Percentiles rank a stretch among this genome's conserved stretches.
phyloP scores from a whole-genome alignment of 2,797 vertebrate species.

The Crenuchus spilurus region DNA sequence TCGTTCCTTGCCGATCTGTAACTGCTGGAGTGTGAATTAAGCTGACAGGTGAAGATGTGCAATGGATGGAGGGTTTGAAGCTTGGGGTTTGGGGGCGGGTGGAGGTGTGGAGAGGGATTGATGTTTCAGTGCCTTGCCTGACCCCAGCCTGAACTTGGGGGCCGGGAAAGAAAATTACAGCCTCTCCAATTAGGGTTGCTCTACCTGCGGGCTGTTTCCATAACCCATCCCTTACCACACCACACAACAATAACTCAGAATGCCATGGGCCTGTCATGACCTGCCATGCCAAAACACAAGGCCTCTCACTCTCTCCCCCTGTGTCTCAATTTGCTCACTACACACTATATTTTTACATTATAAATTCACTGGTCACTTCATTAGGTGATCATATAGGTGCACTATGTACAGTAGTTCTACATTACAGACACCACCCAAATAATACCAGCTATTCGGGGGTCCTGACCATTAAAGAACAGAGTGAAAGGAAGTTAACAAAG shows the following conservation, averaged over 20 bases:
- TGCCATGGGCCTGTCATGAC: conserved; percentile 66
- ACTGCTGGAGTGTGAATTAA: conserved; percentile 66
- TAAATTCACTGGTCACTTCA: no score
- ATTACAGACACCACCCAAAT: no score
- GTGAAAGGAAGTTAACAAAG: no score
- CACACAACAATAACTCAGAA: conserved; percentile 74
- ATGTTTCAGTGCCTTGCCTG: conserved; percentile 62
- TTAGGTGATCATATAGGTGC: no score
- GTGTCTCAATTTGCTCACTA: not conserved
- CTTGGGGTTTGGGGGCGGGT: not conserved
- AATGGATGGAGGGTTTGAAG: conserved; percentile 61
- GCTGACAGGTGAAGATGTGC: conserved; percentile 75
- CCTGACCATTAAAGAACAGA: no score
- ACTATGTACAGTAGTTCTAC: no score
- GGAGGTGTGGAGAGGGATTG: conserved; percentile 37
- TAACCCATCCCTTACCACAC: conserved; percentile 60
- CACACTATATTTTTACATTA: not conserved
- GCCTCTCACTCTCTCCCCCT: not conserved
- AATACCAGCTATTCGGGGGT: no score
- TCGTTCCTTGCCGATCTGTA: conserved; percentile 52
- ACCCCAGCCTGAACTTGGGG: conserved; percentile 74
- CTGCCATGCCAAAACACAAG: conserved; percentile 59
- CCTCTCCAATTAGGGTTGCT: conserved; percentile 70
- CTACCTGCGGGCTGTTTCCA: conserved; percentile 65
- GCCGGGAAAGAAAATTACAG: conserved; percentile 74